Evolutionary conservation across 1,140 invertebrate genomes (phyloP).

Genomic region (Bombus pascuorum): DNA sequence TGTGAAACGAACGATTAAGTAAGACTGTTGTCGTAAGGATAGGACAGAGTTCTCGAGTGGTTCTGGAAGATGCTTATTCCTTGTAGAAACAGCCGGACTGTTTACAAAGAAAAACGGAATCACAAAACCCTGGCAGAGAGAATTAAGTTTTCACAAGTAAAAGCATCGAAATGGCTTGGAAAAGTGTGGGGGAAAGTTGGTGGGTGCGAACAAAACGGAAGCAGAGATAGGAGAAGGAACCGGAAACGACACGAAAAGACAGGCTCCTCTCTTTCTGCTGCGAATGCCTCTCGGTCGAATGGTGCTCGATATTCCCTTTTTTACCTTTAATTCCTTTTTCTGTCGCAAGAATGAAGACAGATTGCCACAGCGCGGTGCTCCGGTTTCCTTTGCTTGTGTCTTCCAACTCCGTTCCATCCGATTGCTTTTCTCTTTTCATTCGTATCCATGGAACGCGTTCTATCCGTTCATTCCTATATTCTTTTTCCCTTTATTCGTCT

Average conservation of each 20-base stretch:
- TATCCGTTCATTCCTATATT: background rate
- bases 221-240: no score
- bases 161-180: slow-evolving; percentile 28
- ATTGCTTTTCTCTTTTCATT: background rate
- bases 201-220: background rate
- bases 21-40: background rate
- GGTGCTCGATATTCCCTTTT: slow-evolving; percentile 46
- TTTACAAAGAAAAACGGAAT: slow-evolving; percentile 16
- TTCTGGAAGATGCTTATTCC: slow-evolving; percentile 10
- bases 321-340: slow-evolving; percentile 50
- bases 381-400: slow-evolving; percentile 9
- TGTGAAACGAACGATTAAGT: background rate
- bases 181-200: slow-evolving; percentile 6
- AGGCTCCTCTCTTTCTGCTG: background rate
- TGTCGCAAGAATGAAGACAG: slow-evolving; percentile 56
- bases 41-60: background rate
- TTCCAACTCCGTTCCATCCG: background rate
- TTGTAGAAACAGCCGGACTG: slow-evolving; percentile 11
- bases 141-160: slow-evolving; percentile 43
- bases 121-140: background rate
- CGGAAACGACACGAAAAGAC: background rate
- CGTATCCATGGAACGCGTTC: background rate
- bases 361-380: slow-evolving; percentile 40
- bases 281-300: slow-evolving; percentile 39
- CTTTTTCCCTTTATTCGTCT: background rate